A percentile compares a stretch with the other conserved stretches of the same genome.
Conservation (phyloP, 2,888 invertebrate genomes). For the Harpalus rubripes region DNA sequence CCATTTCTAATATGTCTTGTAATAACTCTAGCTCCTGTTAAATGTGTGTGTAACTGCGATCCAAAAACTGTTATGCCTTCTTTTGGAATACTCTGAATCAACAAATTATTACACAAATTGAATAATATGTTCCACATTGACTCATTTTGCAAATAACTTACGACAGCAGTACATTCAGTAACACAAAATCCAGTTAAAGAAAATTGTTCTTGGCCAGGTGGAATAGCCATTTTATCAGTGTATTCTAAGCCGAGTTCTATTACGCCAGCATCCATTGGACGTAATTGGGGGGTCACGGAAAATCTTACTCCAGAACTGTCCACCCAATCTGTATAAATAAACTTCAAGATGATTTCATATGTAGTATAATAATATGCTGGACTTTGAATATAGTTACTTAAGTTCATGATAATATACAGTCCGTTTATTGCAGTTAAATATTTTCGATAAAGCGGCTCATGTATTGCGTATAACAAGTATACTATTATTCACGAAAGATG, state of each 20-base stretch:
- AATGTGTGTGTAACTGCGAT: slow-evolving; percentile 97
- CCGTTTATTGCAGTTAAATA: too few relatives aligned
- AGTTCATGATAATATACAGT: too few relatives aligned
- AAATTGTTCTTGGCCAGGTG: slow-evolving; percentile 89
- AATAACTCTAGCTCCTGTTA: slow-evolving; percentile 90
- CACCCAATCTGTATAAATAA: slow-evolving; percentile 81
- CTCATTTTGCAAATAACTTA: slow-evolving; percentile 76
- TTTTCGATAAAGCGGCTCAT: too few relatives aligned
- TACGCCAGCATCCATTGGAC: slow-evolving; percentile 94
- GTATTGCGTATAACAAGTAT: too few relatives aligned
- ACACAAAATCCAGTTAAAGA: slow-evolving; percentile 93
- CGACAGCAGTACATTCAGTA: slow-evolving; percentile 94
- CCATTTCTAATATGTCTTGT: slow-evolving; percentile 93
- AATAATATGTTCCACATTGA: background rate
- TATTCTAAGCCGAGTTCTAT: slow-evolving; percentile 98
- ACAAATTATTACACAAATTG: background rate
- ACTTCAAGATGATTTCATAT: background rate
- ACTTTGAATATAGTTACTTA: too few relatives aligned
- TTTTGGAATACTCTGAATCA: slow-evolving; percentile 85
- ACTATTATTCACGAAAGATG: too few relatives aligned
- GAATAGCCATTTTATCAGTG: slow-evolving; percentile 98
- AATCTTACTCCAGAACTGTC: slow-evolving; percentile 95
- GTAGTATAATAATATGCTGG: too few relatives aligned
- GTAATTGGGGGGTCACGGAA: slow-evolving; percentile 86
- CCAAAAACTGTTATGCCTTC: slow-evolving; percentile 95